Evolutionary conservation across 2,888 invertebrate genomes (phyloP).

Genomic region (Limnephilus rhombicus): DNA sequence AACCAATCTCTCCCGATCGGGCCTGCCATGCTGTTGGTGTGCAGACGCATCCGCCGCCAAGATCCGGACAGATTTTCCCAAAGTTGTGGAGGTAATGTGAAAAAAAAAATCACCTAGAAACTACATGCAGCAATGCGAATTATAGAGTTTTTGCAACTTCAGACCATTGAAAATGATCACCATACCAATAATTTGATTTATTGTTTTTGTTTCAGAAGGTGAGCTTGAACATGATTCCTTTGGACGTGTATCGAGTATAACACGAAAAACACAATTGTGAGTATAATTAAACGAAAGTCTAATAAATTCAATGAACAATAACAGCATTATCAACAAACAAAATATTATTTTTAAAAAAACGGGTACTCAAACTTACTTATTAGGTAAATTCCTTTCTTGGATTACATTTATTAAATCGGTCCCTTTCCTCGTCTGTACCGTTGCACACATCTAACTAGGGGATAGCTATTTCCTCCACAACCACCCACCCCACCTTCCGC

Average conservation of each 20-base stretch:
- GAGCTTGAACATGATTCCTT: conserved; percentile 11
- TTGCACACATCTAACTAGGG: conserved; percentile 55
- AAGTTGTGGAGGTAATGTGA: too few species aligned
- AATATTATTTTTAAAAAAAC: neutral
- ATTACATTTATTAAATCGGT: neutral
- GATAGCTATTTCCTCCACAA: conserved; percentile 48
- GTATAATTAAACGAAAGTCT: neutral
- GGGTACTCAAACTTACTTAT: neutral
- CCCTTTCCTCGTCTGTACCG: conserved; percentile 22
- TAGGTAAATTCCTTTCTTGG: neutral
- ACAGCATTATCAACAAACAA: neutral
- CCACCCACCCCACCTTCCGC: conserved; percentile 49
- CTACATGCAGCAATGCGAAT: neutral
- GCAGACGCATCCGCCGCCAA: too few species aligned
- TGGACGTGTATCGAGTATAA: neutral
- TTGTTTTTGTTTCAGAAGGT: conserved; percentile 49
- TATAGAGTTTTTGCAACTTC: neutral
- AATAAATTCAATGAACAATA: neutral
- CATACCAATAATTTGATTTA: neutral
- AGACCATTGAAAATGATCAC: neutral
- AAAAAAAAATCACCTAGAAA: neutral
- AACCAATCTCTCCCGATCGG: too few species aligned
- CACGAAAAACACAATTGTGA: neutral
- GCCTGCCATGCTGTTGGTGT: too few species aligned
- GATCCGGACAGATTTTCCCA: too few species aligned